Conservation (phyloP, 2,797 vertebrate genomes). For the Acanthornis magna region DNA sequence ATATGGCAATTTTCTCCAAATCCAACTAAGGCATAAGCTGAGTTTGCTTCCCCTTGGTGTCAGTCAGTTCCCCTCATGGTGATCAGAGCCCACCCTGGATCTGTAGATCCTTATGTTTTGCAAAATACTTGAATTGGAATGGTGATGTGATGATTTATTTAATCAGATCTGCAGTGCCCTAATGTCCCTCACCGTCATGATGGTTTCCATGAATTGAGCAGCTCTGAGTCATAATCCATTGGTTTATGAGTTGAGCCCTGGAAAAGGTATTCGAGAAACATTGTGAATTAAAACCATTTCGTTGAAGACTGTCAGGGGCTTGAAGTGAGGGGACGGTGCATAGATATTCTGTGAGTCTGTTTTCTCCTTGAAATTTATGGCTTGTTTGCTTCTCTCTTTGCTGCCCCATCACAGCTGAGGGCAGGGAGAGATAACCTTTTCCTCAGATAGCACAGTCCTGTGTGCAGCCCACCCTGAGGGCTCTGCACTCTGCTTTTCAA, state of each 20-base stretch:
- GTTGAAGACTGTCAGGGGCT: not conserved
- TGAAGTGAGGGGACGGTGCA: not conserved
- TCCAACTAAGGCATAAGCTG: not conserved
- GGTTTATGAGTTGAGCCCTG: not conserved
- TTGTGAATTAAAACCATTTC: slow-evolving; percentile 29
- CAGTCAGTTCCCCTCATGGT: not conserved
- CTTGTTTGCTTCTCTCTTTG: slow-evolving; percentile 53
- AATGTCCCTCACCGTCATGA: not conserved
- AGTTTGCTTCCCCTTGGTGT: not conserved
- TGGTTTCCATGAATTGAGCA: not conserved
- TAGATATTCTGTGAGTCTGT: not conserved
- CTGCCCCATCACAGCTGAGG: not conserved
- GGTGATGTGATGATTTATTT: not conserved
- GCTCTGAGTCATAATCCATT: not conserved
- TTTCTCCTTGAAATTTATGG: slow-evolving; percentile 31
- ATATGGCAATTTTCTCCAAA: not conserved
- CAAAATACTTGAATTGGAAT: not conserved
- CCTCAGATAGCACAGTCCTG: not conserved
- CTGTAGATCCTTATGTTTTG: not conserved
- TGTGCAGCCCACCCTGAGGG: not conserved
- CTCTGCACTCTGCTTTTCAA: not conserved
- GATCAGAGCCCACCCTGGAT: not conserved
- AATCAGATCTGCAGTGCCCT: not conserved
- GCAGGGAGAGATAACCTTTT: not conserved
- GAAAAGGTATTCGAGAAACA: slow-evolving; percentile 45